Conservation (phyloP, 2,888 invertebrate species). For the Laspeyria flexula region DNA sequence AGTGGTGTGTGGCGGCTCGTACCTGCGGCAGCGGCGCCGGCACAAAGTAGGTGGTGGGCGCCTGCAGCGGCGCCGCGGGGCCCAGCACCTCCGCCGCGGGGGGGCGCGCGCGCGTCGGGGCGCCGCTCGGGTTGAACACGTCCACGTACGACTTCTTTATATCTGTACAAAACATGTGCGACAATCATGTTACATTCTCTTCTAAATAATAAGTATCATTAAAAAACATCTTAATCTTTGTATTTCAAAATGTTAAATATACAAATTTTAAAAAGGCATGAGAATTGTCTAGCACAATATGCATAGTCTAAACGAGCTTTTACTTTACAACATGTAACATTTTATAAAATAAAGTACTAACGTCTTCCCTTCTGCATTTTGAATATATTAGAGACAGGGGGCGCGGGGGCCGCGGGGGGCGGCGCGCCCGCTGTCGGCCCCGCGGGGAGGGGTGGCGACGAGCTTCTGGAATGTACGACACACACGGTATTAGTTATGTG, state of each 20-base stretch:
- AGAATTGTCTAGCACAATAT: no score
- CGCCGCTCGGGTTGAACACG: conserved; percentile 92
- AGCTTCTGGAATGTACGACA: conserved; percentile 25
- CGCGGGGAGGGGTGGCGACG: conserved; percentile 43
- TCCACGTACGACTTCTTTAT: conserved; percentile 95
- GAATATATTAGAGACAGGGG: conserved; percentile 89
- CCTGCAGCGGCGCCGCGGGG: conserved; percentile 71
- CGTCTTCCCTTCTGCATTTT: conserved; percentile 92
- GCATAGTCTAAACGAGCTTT: no score
- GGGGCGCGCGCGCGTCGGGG: conserved; percentile 64
- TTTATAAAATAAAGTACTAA: no score
- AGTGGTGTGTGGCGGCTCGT: neutral
- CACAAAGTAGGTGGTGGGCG: conserved; percentile 53
- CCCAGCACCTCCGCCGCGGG: conserved; percentile 66
- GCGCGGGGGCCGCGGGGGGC: conserved; percentile 31
- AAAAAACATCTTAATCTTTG: no score
- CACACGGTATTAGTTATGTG: neutral
- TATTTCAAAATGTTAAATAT: no score
- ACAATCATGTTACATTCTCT: neutral
- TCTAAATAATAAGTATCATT: no score
- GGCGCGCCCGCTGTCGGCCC: neutral
- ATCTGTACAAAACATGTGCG: conserved; percentile 87
- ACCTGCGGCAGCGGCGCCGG: conserved; percentile 39
- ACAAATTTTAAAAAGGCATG: no score
- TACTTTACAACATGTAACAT: no score